Percentiles rank a stretch among this genome's conserved stretches.
Evolutionary conservation across 2,797 vertebrate genomes (phyloP).

Genomic region (Anguilla anguilla): DNA sequence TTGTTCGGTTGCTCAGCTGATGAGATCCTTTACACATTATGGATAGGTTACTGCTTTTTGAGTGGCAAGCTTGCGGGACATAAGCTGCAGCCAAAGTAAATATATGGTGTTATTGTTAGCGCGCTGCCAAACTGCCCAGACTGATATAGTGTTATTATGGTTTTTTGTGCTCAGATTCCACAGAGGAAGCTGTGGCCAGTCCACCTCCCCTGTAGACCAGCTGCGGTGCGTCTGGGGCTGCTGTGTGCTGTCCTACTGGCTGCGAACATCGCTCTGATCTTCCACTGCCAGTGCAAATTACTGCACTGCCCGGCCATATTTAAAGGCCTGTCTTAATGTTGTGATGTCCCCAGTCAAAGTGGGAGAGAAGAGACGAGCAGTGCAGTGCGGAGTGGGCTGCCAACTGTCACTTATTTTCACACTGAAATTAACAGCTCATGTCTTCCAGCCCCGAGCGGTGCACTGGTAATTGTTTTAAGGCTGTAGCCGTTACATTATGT

Average conservation of each 20-base stretch:
- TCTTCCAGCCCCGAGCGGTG: neutral
- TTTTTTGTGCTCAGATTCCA: neutral
- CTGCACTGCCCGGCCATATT: neutral
- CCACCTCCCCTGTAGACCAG: slow-evolving; percentile 6
- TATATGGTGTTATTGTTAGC: neutral
- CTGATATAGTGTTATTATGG: neutral
- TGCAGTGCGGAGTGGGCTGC: neutral
- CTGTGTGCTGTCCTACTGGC: slow-evolving; percentile 24
- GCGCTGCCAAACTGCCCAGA: neutral
- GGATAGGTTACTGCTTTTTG: neutral
- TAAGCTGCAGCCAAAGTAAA: slow-evolving; percentile 26
- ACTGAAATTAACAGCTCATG: neutral
- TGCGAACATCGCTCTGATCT: neutral
- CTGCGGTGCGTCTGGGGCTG: slow-evolving; percentile 10
- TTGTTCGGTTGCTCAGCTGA: neutral
- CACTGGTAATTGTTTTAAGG: neutral
- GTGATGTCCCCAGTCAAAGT: neutral
- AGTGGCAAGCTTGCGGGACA: slow-evolving; percentile 12
- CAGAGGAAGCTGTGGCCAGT: neutral
- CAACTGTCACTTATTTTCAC: neutral
- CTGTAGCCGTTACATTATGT: neutral
- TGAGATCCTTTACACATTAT: neutral
- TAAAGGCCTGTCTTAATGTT: neutral
- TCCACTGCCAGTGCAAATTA: slow-evolving; percentile 29
- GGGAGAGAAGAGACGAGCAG: neutral